phyloP scores from a whole-genome alignment of 1,140 invertebrate genomes.

The Aporrectodea caliginosa region DNA sequence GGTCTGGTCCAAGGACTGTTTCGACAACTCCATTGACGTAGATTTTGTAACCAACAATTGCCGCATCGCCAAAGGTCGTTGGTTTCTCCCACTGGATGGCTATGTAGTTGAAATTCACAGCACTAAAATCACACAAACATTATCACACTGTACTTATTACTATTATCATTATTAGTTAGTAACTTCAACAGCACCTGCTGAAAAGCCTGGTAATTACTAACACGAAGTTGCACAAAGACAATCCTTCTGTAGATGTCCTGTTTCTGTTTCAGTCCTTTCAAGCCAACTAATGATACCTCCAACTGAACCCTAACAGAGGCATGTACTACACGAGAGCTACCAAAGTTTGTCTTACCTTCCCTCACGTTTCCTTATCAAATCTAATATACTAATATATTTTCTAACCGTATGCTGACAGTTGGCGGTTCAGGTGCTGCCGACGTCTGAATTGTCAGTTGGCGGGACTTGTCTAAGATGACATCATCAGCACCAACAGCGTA shows the following conservation, averaged over 20 bases:
- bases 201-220: too few species aligned
- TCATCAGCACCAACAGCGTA: conserved; percentile 45
- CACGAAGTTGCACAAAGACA: too few species aligned
- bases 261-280: too few species aligned
- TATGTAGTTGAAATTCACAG: conserved; percentile 56
- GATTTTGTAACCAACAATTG: conserved; percentile 55
- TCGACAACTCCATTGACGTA: conserved; percentile 55
- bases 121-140: conserved; percentile 44
- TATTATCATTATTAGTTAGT: not conserved
- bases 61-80: conserved; percentile 50
- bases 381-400: too few species aligned
- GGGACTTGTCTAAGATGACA: conserved; percentile 49
- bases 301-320: too few species aligned
- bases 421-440: conserved; percentile 47
- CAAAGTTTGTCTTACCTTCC: too few species aligned
- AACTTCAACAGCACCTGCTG: too few species aligned
- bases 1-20: conserved; percentile 46
- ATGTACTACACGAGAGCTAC: too few species aligned
- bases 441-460: conserved; percentile 53
- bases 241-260: too few species aligned
- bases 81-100: conserved; percentile 56
- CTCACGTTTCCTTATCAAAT: too few species aligned
- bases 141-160: not conserved
- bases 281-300: too few species aligned
- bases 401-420: conserved; percentile 7